A percentile compares a stretch with the other conserved stretches of the same genome.
Evolutionary conservation across 2,797 vertebrate genomes (phyloP).

Genomic region (Lerista edwardsae): DNA sequence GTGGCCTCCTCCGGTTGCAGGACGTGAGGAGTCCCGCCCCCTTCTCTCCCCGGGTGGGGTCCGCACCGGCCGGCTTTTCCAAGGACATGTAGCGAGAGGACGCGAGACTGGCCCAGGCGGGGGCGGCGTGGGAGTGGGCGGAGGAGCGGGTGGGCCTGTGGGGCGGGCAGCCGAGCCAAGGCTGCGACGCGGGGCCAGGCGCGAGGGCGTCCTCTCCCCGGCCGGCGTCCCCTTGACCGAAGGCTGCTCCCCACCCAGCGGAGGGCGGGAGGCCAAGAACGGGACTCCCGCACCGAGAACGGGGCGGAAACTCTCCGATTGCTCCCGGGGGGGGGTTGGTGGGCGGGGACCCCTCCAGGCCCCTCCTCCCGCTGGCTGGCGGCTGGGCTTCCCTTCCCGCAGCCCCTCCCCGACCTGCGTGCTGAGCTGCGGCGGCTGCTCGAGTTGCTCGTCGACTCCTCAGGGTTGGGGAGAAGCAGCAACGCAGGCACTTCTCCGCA

Average conservation of each 20-base stretch:
- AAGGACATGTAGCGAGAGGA: background rate
- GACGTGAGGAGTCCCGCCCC: background rate
- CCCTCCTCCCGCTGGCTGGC: background rate
- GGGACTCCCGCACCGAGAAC: too few relatives aligned
- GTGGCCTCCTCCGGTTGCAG: background rate
- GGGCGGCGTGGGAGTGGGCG: constrained; percentile 6
- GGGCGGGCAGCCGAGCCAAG: background rate
- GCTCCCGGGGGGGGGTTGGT: background rate
- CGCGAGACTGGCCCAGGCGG: constrained; percentile 7
- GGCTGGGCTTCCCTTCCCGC: constrained; percentile 22
- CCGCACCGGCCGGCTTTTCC: background rate
- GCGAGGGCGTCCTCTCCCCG: background rate
- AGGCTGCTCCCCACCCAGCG: background rate
- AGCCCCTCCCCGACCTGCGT: background rate
- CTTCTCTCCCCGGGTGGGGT: too few relatives aligned
- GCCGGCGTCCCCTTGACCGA: background rate
- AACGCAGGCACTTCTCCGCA: background rate
- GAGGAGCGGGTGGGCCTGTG: constrained; percentile 19
- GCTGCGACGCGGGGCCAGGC: background rate
- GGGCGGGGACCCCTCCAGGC: rapidly evolving
- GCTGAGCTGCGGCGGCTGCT: rapidly evolving
- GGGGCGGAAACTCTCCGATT: background rate
- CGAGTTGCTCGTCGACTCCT: constrained; percentile 30
- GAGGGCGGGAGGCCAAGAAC: too few relatives aligned
- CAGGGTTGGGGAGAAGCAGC: rapidly evolving